These are phyloP conservation scores for Drosophila nigricruria DNA, from an alignment of 2,888 invertebrate genomes.

Conservation along the genomic window DNA sequence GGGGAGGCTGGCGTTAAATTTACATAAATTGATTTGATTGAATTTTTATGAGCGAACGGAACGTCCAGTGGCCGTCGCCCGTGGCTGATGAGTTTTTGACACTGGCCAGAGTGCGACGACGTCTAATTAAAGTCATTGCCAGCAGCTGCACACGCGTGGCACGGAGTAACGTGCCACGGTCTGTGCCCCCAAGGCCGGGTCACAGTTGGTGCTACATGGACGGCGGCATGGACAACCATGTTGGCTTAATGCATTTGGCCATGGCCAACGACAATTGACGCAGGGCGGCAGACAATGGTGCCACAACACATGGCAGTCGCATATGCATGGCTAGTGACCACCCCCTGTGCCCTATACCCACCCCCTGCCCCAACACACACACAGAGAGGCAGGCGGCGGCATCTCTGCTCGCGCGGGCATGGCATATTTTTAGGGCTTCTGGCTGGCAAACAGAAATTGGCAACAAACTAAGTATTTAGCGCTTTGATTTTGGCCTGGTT, in stretches of 20 bases:
- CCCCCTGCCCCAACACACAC: background rate
- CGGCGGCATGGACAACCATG: constrained; percentile 17
- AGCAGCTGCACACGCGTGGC: constrained; percentile 57
- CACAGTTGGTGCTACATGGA: constrained; percentile 77
- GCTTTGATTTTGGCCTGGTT: constrained; percentile 41
- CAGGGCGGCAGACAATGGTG: constrained; percentile 33
- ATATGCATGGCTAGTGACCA: too few species aligned
- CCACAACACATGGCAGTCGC: constrained; percentile 17
- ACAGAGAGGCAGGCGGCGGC: background rate
- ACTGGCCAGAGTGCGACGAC: constrained; percentile 32
- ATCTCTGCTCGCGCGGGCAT: constrained; percentile 16
- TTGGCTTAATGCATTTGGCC: constrained; percentile 58
- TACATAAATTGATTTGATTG: constrained; percentile 86
- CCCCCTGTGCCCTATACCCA: background rate
- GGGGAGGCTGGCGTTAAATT: constrained; percentile 81
- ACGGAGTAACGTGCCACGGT: constrained; percentile 9
- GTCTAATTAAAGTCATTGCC: constrained; percentile 78
- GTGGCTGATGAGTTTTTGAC: constrained; percentile 65
- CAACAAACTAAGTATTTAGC: constrained; percentile 71
- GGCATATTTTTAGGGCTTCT: constrained; percentile 77
- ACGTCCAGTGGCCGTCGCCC: constrained; percentile 9
- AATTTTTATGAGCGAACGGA: constrained; percentile 82
- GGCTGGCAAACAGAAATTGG: constrained; percentile 29
- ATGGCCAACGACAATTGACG: constrained; percentile 45
- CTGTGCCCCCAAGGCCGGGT: constrained; percentile 64